These are phyloP conservation scores for Pterois miles DNA, from an alignment of 2,797 vertebrate genomes.

Conservation along the genomic window DNA sequence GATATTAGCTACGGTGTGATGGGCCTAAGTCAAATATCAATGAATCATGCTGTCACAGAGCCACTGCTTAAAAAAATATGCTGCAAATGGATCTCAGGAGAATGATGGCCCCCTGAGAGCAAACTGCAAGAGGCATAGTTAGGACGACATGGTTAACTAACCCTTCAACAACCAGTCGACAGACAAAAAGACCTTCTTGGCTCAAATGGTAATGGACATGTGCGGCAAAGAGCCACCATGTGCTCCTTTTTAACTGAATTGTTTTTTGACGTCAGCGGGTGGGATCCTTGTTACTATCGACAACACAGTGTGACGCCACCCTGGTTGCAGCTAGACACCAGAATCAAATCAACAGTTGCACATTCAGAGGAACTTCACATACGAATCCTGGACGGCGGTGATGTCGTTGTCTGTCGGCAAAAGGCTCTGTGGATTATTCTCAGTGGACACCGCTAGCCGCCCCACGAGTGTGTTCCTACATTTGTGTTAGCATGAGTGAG, in stretches of 20 bases:
- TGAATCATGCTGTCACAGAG: constrained; percentile 19
- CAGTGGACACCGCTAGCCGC: background rate
- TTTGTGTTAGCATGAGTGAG: constrained; percentile 21
- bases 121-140: background rate
- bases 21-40: constrained; percentile 7
- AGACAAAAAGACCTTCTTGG: background rate
- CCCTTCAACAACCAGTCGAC: background rate
- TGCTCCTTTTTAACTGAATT: background rate
- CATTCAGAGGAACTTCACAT: background rate
- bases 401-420: no score
- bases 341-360: background rate
- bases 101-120: background rate
- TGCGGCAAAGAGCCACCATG: background rate
- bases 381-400: background rate
- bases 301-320: background rate
- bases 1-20: constrained; percentile 11
- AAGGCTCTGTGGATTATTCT: background rate
- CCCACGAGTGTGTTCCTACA: background rate
- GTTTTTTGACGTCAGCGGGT: background rate
- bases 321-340: background rate
- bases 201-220: background rate
- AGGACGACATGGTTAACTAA: background rate
- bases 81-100: constrained; percentile 13
- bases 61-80: constrained; percentile 3
- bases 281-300: background rate